phyloP scores from a whole-genome alignment of 1,140 invertebrate species.

The Leptonema lineaticorne region DNA sequence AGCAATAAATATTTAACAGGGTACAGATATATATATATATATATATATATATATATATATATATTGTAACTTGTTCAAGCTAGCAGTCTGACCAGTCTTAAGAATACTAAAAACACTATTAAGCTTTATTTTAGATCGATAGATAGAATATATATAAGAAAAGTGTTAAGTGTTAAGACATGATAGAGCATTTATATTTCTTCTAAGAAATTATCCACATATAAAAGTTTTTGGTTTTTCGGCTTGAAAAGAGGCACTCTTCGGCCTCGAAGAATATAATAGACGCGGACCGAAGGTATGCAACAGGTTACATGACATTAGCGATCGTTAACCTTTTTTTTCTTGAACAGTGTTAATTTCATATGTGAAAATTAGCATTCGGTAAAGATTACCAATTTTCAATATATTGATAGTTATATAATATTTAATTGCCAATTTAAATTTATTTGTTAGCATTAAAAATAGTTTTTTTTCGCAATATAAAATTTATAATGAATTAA shows the following conservation, averaged over 20 bases:
- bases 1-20: conserved; percentile 5
- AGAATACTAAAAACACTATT: conserved; percentile 12
- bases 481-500: too few species aligned
- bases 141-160: not conserved
- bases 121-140: conserved; percentile 2
- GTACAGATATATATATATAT: not conserved
- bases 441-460: too few species aligned
- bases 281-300: conserved; percentile 21
- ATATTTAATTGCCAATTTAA: too few species aligned
- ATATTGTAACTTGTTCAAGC: not conserved
- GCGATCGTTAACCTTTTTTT: not conserved
- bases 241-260: conserved; percentile 12
- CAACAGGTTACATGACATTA: conserved; percentile 17
- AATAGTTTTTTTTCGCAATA: too few species aligned
- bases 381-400: too few species aligned
- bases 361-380: too few species aligned
- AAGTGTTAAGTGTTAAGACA: conserved; percentile 11
- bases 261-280: conserved; percentile 11
- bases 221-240: conserved; percentile 6
- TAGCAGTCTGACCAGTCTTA: not conserved
- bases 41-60: not conserved
- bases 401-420: too few species aligned
- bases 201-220: conserved; percentile 21
- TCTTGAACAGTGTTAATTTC: too few species aligned
- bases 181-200: conserved; percentile 11